These are phyloP conservation scores for Leucoptera coffeella DNA, from an alignment of 2,888 invertebrate species.

Conservation along the genomic window DNA sequence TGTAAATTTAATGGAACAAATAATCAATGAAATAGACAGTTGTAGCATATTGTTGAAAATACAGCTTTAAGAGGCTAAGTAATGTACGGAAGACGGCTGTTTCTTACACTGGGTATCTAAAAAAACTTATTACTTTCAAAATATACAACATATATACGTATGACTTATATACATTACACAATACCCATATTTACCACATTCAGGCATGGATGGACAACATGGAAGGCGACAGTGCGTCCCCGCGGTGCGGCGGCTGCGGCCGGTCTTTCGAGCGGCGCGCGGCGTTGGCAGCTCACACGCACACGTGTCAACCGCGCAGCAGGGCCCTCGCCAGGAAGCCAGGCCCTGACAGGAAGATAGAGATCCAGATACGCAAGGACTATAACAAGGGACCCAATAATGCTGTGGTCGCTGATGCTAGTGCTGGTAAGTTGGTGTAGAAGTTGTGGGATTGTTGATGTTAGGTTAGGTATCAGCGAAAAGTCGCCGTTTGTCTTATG, in stretches of 20 bases:
- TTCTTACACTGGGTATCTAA: too few relatives aligned
- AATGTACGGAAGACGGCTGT: too few relatives aligned
- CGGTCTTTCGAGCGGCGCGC: conserved; percentile 68
- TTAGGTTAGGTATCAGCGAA: too few relatives aligned
- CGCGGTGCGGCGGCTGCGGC: conserved; percentile 64
- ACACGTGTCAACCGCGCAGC: conserved; percentile 56
- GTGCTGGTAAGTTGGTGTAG: conserved; percentile 2
- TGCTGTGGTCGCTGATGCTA: conserved; percentile 5
- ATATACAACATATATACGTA: neutral
- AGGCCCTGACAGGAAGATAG: conserved; percentile 14
- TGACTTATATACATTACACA: neutral
- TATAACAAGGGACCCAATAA: conserved; percentile 24
- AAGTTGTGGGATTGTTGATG: too few relatives aligned
- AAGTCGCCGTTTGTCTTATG: too few relatives aligned
- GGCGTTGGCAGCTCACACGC: conserved; percentile 64
- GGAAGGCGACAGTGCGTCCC: conserved; percentile 53
- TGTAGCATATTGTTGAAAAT: too few relatives aligned
- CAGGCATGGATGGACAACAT: conserved; percentile 61
- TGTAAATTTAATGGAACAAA: too few relatives aligned
- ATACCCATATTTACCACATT: neutral
- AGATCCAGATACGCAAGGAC: conserved; percentile 40
- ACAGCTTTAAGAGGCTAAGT: too few relatives aligned
- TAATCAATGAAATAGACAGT: too few relatives aligned
- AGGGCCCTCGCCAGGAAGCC: conserved; percentile 12
- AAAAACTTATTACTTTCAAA: neutral